phyloP scores from a whole-genome alignment of 2,797 vertebrate genomes.

The Muraenolepis orangiensis region DNA sequence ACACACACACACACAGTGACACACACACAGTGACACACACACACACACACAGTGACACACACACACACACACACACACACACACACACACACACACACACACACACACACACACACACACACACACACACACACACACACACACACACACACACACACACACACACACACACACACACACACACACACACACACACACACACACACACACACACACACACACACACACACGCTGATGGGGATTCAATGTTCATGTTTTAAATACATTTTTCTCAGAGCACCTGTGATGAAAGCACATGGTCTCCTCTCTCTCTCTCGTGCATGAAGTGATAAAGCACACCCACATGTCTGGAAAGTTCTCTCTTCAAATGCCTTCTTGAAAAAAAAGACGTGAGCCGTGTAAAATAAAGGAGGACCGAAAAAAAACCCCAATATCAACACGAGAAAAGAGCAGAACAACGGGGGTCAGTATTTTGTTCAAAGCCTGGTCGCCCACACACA shows the following conservation, averaged over 20 bases:
- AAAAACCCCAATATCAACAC: too few relatives aligned
- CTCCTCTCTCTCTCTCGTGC: too few relatives aligned
- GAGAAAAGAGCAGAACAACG: neutral
- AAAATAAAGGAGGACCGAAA: neutral
- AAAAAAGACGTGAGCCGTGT: neutral
- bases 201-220: neutral
- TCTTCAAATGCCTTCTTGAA: neutral
- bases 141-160: neutral
- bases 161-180: neutral
- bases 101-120: neutral
- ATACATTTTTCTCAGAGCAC: neutral
- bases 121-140: neutral
- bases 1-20: too few relatives aligned
- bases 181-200: neutral
- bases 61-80: neutral
- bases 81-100: slow-evolving; percentile 6
- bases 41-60: neutral
- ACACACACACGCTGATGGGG: neutral
- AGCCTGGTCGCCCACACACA: neutral
- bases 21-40: neutral
- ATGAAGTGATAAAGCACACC: too few relatives aligned
- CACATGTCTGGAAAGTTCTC: neutral
- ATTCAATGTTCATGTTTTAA: neutral
- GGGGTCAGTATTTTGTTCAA: neutral
- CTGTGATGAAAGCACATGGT: neutral